phyloP scores from a whole-genome alignment of 2,113 vertebrate species.

The Lipotes vexillifer region DNA sequence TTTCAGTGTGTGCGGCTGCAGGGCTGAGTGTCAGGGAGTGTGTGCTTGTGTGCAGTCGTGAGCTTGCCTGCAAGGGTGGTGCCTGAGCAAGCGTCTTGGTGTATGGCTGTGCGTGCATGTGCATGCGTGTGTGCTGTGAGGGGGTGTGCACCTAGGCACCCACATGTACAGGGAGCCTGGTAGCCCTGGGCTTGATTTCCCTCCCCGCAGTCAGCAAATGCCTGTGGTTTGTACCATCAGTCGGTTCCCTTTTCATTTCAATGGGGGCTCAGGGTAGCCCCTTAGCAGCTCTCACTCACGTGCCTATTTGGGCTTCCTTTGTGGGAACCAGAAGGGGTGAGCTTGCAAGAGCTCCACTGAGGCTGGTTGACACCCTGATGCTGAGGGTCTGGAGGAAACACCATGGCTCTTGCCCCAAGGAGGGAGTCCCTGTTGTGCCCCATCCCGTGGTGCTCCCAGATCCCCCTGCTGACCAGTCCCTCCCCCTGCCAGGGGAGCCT shows the following conservation, averaged over 20 bases:
- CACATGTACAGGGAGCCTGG: not conserved
- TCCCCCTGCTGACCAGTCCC: not conserved
- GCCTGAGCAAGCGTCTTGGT: accelerated
- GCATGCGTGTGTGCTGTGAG: not conserved
- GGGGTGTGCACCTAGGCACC: too few species aligned
- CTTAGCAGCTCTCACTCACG: not conserved
- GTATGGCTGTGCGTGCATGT: accelerated
- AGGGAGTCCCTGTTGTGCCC: too few species aligned
- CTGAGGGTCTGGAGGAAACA: not conserved
- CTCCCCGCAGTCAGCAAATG: not conserved
- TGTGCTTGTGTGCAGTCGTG: not conserved
- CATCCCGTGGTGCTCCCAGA: not conserved
- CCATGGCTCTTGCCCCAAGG: not conserved
- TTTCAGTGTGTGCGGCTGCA: not conserved
- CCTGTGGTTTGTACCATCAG: not conserved
- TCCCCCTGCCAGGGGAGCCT: not conserved
- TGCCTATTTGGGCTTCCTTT: not conserved
- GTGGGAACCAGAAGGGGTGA: not conserved
- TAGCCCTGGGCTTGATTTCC: not conserved
- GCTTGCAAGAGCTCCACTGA: not conserved
- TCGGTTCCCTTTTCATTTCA: not conserved
- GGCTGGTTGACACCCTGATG: not conserved
- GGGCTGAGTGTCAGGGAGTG: not conserved
- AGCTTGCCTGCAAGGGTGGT: not conserved
- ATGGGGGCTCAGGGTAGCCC: not conserved